These are phyloP conservation scores for Ameiurus melas DNA, from an alignment of 2,113 vertebrate species.

Conservation along the genomic window DNA sequence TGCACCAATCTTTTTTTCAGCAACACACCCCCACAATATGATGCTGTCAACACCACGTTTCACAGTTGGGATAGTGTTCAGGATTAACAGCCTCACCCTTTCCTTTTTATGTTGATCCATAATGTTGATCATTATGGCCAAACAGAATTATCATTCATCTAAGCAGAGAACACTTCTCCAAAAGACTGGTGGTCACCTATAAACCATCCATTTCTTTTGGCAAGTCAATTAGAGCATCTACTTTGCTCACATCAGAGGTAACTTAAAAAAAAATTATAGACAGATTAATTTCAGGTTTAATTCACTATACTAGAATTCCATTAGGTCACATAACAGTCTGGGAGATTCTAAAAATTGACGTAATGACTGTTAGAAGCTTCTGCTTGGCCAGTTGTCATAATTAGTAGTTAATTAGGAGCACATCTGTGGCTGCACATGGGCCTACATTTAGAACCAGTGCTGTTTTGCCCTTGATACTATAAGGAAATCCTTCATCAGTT, in stretches of 20 bases:
- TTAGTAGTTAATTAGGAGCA: background rate
- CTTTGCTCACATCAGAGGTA: background rate
- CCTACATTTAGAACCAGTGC: background rate
- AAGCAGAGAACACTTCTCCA: background rate
- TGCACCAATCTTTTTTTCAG: background rate
- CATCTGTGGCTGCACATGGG: background rate
- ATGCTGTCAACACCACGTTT: background rate
- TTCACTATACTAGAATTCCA: background rate
- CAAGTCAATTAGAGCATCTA: background rate
- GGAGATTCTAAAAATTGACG: background rate
- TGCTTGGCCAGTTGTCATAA: background rate
- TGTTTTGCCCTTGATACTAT: background rate
- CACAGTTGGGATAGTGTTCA: background rate
- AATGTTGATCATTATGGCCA: background rate
- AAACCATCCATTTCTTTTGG: background rate
- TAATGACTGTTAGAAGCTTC: background rate
- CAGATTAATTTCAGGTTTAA: background rate
- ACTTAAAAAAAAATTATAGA: background rate
- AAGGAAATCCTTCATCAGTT: background rate
- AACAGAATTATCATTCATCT: background rate
- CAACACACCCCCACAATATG: background rate
- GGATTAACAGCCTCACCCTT: background rate
- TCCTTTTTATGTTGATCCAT: background rate
- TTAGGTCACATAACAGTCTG: background rate
- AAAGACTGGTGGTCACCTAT: too few relatives aligned